Percentiles rank a stretch among this genome's conserved stretches.
phyloP scores from a whole-genome alignment of 2,113 vertebrate species.

The Rhinogobius similis region DNA sequence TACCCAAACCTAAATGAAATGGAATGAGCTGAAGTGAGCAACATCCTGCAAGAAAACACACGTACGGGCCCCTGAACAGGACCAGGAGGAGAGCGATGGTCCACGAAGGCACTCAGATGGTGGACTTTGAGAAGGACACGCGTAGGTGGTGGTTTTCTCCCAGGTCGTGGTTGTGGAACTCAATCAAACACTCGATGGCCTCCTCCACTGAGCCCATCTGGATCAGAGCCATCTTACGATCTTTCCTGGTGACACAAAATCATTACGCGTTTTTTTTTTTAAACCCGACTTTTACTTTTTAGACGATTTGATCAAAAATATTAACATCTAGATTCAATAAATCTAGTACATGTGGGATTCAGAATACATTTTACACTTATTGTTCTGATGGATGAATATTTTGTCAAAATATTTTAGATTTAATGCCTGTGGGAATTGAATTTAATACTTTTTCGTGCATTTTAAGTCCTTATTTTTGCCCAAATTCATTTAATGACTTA shows the following conservation, averaged over 20 bases:
- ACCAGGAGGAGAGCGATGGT: conserved; percentile 17
- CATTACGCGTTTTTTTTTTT: neutral
- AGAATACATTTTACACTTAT: too few species aligned
- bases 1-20: conserved; percentile 17
- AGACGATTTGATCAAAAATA: too few species aligned
- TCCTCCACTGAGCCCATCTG: conserved; percentile 97
- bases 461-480: too few species aligned
- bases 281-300: too few species aligned
- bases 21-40: conserved; percentile 14
- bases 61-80: conserved; percentile 35
- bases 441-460: too few species aligned
- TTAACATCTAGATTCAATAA: too few species aligned
- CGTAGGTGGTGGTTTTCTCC: conserved; percentile 94
- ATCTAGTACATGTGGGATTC: too few species aligned
- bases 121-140: conserved; percentile 98
- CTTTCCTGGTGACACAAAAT: conserved; percentile 82
- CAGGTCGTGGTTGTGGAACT: conserved; percentile 96
- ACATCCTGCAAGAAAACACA: conserved; percentile 47
- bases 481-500: too few species aligned
- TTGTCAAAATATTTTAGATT: too few species aligned
- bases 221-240: conserved; percentile 97
- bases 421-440: too few species aligned
- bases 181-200: conserved; percentile 91
- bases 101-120: conserved; percentile 83
- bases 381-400: too few species aligned